Evolutionary conservation across 2,888 invertebrate genomes (phyloP), one percentile per base, ranked within the genome.

Genomic region (Nudaria mundana): DNA sequence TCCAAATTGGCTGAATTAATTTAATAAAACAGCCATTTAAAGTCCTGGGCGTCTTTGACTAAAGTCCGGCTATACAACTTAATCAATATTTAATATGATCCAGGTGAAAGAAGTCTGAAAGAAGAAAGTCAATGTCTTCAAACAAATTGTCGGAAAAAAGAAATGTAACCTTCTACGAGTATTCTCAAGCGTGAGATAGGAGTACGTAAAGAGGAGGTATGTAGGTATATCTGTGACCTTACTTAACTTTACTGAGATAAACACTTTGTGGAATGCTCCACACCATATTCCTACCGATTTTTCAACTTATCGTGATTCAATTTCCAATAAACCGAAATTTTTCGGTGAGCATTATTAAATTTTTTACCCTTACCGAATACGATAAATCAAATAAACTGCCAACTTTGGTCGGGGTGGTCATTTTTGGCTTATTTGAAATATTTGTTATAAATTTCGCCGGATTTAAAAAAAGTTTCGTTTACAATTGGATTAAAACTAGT

Each of bases 181-280:
- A 53, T 49, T 54, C 48, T 40, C 52, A 48, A 38, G 38, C 34
- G 44, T 47, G 41, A 38, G 31, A 25, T 42, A 20, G 8, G 13
- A 7, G 30, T 38, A 40, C 43, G 57, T 54, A 60, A 25, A 67
- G 51, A 65, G 61, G 63, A 70, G 71, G 73, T 62, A 71, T n/a
- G n/a, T n/a, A n/a, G n/a, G n/a, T n/a, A n/a, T n/a, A n/a, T n/a
- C n/a, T n/a, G n/a, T n/a, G n/a, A n/a, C n/a, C n/a, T n/a, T n/a
- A n/a, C n/a, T n/a, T n/a, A n/a, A n/a, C n/a, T 65, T 73, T 74
- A 67, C 70, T 67, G 68, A 61, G 63, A 72, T 67, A 64, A 68
- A 68, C 63, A 69, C 66, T 75, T 72, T 74, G 63, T 65, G 45
- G 46, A 72, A 52, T 66, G 56, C 70, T 73, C 58, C 51, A 64